Conservation (phyloP, 2,797 vertebrate species). For the Lutra lutra region DNA sequence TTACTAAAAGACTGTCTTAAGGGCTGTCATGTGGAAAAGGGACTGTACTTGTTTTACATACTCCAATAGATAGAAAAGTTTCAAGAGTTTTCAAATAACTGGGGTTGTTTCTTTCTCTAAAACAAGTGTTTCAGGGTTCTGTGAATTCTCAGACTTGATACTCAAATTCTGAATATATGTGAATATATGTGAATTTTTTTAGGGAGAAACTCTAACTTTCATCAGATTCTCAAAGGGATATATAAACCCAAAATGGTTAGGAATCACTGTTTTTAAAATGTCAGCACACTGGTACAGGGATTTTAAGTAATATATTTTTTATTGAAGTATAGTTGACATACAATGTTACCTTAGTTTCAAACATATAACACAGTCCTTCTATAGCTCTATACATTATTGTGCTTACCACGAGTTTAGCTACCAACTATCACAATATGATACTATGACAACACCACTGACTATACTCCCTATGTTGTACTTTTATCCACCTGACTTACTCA, state of each 20-base stretch:
- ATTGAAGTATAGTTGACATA: background rate
- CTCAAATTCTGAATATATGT: background rate
- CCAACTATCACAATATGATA: background rate
- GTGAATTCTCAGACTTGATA: constrained; percentile 1
- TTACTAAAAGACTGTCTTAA: background rate
- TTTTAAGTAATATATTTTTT: background rate
- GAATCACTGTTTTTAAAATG: constrained; percentile 22
- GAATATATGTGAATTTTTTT: constrained; percentile 20
- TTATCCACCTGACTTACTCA: background rate
- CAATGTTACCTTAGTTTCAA: background rate
- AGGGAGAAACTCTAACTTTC: constrained; percentile 35
- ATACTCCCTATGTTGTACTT: background rate
- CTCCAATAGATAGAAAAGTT: background rate
- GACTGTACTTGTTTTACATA: background rate
- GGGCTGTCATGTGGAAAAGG: background rate
- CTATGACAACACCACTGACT: background rate
- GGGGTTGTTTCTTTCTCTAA: background rate
- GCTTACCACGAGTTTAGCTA: background rate
- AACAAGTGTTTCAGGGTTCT: background rate
- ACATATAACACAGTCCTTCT: background rate
- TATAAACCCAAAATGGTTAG: background rate
- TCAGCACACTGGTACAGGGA: background rate
- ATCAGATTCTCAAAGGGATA: background rate
- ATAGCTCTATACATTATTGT: background rate
- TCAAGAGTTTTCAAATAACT: constrained; percentile 42